Conservation (phyloP, 2,888 invertebrate species). For the Cloeon dipterum region DNA sequence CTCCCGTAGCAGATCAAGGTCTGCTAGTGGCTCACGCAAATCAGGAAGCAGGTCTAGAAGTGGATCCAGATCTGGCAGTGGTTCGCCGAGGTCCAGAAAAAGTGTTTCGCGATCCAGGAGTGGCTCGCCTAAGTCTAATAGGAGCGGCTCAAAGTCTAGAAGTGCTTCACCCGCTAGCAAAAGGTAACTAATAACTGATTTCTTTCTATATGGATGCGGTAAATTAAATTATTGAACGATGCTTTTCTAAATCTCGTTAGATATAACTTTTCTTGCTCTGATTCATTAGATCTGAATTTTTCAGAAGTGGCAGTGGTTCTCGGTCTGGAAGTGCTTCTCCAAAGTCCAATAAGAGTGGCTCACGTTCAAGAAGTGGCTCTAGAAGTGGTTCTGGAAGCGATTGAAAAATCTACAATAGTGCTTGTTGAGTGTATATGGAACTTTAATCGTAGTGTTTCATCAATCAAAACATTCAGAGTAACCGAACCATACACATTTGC, state of each 20-base stretch:
- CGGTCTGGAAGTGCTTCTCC: constrained; percentile 11
- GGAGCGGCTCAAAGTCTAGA: constrained; percentile 14
- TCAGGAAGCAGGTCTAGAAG: constrained; percentile 15
- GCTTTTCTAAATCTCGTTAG: too few species aligned
- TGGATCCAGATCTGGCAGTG: constrained; percentile 9
- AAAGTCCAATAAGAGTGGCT: constrained; percentile 8
- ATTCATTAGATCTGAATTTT: too few species aligned
- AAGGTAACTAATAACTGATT: too few species aligned
- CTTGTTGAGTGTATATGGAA: too few species aligned
- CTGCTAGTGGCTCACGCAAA: constrained; percentile 20
- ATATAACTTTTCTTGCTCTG: too few species aligned
- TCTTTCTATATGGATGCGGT: too few species aligned
- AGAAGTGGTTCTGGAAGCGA: constrained; percentile 5
- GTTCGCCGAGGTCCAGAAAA: constrained; percentile 12
- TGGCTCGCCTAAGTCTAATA: constrained; percentile 9
- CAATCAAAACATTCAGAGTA: too few species aligned
- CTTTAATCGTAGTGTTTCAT: too few species aligned
- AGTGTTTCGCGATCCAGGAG: constrained; percentile 17
- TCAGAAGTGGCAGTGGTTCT: constrained; percentile 12
- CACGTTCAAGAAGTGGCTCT: constrained; percentile 2
- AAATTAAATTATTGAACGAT: too few species aligned
- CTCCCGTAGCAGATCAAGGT: constrained; percentile 15
- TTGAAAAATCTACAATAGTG: too few species aligned
- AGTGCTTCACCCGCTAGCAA: constrained; percentile 10
- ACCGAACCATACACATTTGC: too few species aligned